Percentiles rank a stretch among this genome's conserved stretches.
Conservation (phyloP, 1,140 invertebrate genomes). For the Probaryconus sp. region DNA sequence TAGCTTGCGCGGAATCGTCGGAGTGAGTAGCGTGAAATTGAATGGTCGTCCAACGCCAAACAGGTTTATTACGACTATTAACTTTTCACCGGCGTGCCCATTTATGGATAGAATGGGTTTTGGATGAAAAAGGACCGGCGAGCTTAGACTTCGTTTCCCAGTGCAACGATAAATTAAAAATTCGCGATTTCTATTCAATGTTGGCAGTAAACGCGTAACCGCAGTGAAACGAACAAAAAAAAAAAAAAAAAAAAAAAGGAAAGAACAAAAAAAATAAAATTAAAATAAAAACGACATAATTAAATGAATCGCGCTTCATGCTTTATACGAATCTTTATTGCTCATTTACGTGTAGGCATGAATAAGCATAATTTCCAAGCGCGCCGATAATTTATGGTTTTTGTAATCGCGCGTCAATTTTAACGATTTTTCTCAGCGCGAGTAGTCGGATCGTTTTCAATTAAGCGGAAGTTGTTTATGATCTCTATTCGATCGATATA, state of each 20-base stretch:
- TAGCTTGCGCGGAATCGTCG: conserved; percentile 47
- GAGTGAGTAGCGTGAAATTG: conserved; percentile 63
- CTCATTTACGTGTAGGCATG: conserved; percentile 28
- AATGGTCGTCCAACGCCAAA: conserved; percentile 60
- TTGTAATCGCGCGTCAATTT: conserved; percentile 21
- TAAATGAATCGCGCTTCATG: conserved; percentile 36
- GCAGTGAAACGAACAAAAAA: neutral
- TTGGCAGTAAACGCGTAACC: conserved; percentile 30
- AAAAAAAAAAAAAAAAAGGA: neutral
- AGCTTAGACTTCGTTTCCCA: conserved; percentile 30
- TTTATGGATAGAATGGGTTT: conserved; percentile 54
- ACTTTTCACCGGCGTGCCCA: conserved; percentile 58
- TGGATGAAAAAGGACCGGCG: conserved; percentile 47
- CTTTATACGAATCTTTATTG: conserved; percentile 27
- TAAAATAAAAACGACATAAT: conserved; percentile 7
- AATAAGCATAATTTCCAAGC: conserved; percentile 27
- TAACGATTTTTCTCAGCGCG: conserved; percentile 21
- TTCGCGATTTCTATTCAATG: conserved; percentile 50
- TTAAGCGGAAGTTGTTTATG: conserved; percentile 26
- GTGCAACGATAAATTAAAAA: conserved; percentile 51
- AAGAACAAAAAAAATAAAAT: too few species aligned
- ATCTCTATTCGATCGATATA: too few species aligned
- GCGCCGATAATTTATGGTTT: conserved; percentile 34
- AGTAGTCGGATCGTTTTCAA: conserved; percentile 24
- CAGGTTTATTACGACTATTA: conserved; percentile 63